Base-by-base conservation (phyloP, 2,888 invertebrate species). In the Ecdyonurus torrentis region DNA sequence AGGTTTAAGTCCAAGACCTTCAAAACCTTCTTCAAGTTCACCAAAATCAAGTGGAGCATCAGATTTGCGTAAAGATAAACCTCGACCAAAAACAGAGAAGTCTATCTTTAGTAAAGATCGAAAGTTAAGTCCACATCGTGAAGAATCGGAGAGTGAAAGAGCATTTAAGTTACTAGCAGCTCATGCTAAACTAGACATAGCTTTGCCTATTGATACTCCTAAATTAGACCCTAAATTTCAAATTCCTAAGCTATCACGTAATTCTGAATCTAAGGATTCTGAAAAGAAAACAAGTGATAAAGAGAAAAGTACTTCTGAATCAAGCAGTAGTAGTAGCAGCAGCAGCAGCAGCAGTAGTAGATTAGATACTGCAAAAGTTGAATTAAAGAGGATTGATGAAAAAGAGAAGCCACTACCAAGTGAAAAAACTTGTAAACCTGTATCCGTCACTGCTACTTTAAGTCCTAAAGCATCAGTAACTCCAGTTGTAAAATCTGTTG, bases 221-320 rank as follows among this genome's bases (percentile, higher is more conserved):
- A 87, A 87, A 10, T 74, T 87, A 50, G 86, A 91, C 69, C 86
- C 86, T 64, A 91, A 89, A 71, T 91, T 90, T 76, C 91, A 91
- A 77, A 91, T 91, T 70, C 91, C 91, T 0, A 91, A 91, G 75
- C 73, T 91, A 64, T 86, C 86, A 2, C 72, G 79, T 25, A 68
- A 61, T 50, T 55, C 55, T 10, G 55, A 55, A 22, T 20, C 67
- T 1, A 74, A 73, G 55, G 63, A 66, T 59, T 70, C 70, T 0
- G 75, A 71, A 3, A 72, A 72, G 60, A 70, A 71, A 55, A 67
- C 69, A 1, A 20, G 19, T 55, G 55, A 55, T n/a, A 55, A 60
- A 60, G 25, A 15, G n/a, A 37, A 60, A 7, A 23, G n/a, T n/a
- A 3, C 24, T 19, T n/a, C n/a, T n/a, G n/a, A n/a, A n/a, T n/a